Evolutionary conservation across 1,140 invertebrate genomes (phyloP).

Genomic region (Drosophila sp.): DNA sequence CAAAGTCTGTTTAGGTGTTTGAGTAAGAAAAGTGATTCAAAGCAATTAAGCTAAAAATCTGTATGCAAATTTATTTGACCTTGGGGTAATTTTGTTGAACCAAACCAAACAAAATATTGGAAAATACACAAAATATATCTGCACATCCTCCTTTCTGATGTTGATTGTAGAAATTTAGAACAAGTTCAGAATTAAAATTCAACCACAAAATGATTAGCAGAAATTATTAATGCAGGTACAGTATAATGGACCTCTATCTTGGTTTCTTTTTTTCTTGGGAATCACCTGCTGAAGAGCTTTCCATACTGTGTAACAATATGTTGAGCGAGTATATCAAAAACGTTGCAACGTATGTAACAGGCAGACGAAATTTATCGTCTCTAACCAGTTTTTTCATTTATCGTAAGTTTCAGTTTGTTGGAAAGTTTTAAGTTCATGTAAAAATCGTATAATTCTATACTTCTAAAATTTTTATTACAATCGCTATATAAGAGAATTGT

Average conservation of each 20-base stretch:
- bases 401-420: too few relatives aligned
- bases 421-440: too few relatives aligned
- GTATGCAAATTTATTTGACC: conserved; percentile 52
- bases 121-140: background rate
- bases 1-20: conserved; percentile 20
- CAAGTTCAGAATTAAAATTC: conserved; percentile 26
- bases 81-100: conserved; percentile 19
- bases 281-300: conserved; percentile 14
- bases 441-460: too few relatives aligned
- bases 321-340: background rate
- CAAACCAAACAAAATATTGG: background rate
- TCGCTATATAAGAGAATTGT: too few relatives aligned
- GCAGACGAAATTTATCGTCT: too few relatives aligned
- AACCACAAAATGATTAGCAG: conserved; percentile 40
- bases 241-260: background rate
- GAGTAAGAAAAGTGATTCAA: conserved; percentile 55
- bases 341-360: background rate
- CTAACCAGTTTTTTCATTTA: too few relatives aligned
- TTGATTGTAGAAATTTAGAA: background rate
- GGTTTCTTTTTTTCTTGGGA: conserved; percentile 11
- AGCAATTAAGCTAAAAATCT: conserved; percentile 51
- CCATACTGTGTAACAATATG: background rate
- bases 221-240: background rate
- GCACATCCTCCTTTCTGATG: conserved; percentile 3
- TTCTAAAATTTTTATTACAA: too few relatives aligned